Percentiles rank a stretch among this genome's conserved stretches.
phyloP scores from a whole-genome alignment of 2,888 invertebrate genomes.

The Drosophila macrospina region DNA sequence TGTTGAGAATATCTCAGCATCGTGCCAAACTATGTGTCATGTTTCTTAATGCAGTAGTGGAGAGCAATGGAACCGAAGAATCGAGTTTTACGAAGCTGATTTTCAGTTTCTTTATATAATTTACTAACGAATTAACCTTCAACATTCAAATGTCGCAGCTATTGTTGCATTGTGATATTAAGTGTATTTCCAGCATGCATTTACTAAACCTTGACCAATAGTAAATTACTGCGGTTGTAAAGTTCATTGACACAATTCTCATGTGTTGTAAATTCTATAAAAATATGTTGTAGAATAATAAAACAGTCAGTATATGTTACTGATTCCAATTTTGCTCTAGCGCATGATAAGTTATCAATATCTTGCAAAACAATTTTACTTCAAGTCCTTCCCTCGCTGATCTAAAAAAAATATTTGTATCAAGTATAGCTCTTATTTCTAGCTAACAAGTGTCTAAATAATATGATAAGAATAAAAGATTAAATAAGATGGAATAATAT shows the following conservation, averaged over 20 bases:
- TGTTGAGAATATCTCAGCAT: conserved; percentile 47
- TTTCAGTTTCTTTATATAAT: conserved; percentile 44
- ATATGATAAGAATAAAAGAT: too few species aligned
- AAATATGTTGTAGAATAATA: not conserved
- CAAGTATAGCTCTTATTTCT: too few species aligned
- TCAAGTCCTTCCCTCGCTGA: too few species aligned
- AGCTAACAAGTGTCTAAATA: too few species aligned
- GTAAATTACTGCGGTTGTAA: conserved; percentile 36
- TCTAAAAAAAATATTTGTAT: too few species aligned
- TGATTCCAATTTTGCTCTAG: too few species aligned
- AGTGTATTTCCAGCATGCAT: conserved; percentile 20
- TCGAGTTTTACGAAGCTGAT: conserved; percentile 25
- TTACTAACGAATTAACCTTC: conserved; percentile 73
- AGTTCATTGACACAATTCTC: conserved; percentile 71
- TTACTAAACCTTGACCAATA: conserved; percentile 62
- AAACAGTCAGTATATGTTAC: not conserved
- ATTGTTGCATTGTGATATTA: conserved; percentile 20
- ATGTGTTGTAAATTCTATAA: conserved; percentile 18
- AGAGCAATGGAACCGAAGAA: conserved; percentile 15
- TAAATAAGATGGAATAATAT: too few species aligned
- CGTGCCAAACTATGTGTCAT: conserved; percentile 68
- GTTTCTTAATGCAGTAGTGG: conserved; percentile 43
- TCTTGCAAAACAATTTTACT: too few species aligned
- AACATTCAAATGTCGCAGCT: conserved; percentile 67
- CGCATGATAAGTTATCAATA: too few species aligned